phyloP scores from a whole-genome alignment of 64 coral and sea anemone species.

The Actinia equina region DNA sequence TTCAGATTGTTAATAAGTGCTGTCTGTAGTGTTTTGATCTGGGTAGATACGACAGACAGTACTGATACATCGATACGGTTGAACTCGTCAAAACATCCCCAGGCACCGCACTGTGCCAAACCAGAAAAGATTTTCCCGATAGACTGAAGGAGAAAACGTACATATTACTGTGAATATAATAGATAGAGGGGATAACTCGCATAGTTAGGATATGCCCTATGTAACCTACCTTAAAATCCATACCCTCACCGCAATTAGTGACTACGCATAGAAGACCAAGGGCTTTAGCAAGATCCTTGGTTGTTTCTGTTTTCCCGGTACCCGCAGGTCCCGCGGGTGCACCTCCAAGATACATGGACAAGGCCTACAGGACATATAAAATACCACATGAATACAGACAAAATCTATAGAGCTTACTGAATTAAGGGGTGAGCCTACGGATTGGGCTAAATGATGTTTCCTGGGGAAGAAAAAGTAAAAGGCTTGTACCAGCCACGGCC shows the following conservation, averaged over 20 bases:
- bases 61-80: constrained; percentile 99
- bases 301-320: constrained; percentile 95
- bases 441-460: too few species aligned
- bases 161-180: not conserved
- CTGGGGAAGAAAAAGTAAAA: too few species aligned
- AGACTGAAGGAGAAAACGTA: constrained; percentile 55
- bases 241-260: constrained; percentile 96
- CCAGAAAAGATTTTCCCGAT: constrained; percentile 99
- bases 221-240: constrained; percentile 89
- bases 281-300: constrained; percentile 97
- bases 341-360: constrained; percentile 97
- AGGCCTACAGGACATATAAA: constrained; percentile 47
- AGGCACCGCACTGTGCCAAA: constrained; percentile 96
- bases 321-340: constrained; percentile 92
- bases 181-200: not conserved
- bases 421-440: too few species aligned
- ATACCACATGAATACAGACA: not conserved
- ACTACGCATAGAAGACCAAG: constrained; percentile 93
- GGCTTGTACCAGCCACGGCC: too few species aligned
- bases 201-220: not conserved
- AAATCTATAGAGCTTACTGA: too few species aligned
- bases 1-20: constrained; percentile 88
- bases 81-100: constrained; percentile 99
- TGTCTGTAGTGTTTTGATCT: constrained; percentile 97
- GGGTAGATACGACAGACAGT: constrained; percentile 92